Conservation (phyloP, 1,140 invertebrate genomes). For the Luehdorfia chinensis region DNA sequence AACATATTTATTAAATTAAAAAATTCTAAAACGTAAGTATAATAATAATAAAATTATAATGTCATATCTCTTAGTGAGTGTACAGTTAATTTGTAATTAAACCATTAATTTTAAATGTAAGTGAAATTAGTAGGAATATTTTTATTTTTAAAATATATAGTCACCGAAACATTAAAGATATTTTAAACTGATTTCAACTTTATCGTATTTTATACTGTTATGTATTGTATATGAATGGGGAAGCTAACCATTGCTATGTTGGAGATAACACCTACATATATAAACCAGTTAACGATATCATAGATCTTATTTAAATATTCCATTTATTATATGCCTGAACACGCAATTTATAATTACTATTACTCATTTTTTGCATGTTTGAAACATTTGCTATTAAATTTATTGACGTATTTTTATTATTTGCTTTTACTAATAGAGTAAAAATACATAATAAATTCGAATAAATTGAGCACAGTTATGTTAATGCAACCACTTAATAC, state of each 20-base stretch:
- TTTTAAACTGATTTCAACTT: not conserved
- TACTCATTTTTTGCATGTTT: not conserved
- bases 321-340: slow-evolving; percentile 27
- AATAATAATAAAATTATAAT: not conserved
- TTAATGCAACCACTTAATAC: not conserved
- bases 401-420: not conserved
- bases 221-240: slow-evolving; percentile 10
- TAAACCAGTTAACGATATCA: slow-evolving; percentile 42
- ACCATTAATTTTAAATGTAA: no score
- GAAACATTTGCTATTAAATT: not conserved
- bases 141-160: no score
- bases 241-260: slow-evolving; percentile 11
- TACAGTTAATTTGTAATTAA: slow-evolving; percentile 2
- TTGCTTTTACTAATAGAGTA: no score
- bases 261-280: slow-evolving; percentile 21
- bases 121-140: no score
- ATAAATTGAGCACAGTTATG: not conserved
- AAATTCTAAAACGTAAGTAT: not conserved
- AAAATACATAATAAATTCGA: not conserved
- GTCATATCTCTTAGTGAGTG: not conserved
- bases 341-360: slow-evolving; percentile 11
- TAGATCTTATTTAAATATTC: slow-evolving; percentile 32
- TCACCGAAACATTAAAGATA: not conserved
- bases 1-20: not conserved
- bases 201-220: not conserved